These are phyloP conservation scores for Hofmannophila pseudospretella DNA, from an alignment of 2,888 invertebrate species.

Conservation along the genomic window DNA sequence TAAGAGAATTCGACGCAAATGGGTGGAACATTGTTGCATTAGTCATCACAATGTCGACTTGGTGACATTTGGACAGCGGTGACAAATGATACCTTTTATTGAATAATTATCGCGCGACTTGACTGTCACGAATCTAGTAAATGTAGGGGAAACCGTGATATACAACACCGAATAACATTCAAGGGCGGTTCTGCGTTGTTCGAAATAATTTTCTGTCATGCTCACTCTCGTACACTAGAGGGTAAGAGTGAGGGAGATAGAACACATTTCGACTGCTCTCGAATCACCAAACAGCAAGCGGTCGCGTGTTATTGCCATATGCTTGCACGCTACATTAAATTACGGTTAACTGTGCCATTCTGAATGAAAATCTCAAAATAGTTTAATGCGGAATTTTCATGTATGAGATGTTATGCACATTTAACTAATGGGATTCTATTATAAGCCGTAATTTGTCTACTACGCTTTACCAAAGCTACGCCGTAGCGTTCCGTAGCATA, in stretches of 20 bases:
- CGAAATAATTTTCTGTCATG: no score
- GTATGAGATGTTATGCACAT: no score
- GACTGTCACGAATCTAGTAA: conserved; percentile 43
- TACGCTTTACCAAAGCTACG: no score
- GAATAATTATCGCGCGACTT: conserved; percentile 61
- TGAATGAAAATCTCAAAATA: no score
- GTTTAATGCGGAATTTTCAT: no score
- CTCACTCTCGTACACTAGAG: conserved; percentile 8
- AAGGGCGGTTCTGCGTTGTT: no score
- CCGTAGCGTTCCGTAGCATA: no score
- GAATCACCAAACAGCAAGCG: no score
- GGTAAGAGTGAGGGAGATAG: conserved; percentile 6
- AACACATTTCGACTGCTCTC: not conserved
- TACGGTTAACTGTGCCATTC: not conserved
- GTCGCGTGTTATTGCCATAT: no score
- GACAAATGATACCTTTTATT: conserved; percentile 72
- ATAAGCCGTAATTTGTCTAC: no score
- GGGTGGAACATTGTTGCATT: conserved; percentile 63
- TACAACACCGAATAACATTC: no score
- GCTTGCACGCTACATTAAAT: conserved; percentile 9
- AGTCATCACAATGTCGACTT: conserved; percentile 69
- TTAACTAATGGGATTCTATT: no score
- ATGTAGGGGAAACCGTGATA: conserved; percentile 35
- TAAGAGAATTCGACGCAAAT: conserved; percentile 61
- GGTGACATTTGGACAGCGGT: conserved; percentile 63